Evolutionary conservation across 2,797 vertebrate genomes (phyloP).

Genomic region (Etheostoma nigrum): DNA sequence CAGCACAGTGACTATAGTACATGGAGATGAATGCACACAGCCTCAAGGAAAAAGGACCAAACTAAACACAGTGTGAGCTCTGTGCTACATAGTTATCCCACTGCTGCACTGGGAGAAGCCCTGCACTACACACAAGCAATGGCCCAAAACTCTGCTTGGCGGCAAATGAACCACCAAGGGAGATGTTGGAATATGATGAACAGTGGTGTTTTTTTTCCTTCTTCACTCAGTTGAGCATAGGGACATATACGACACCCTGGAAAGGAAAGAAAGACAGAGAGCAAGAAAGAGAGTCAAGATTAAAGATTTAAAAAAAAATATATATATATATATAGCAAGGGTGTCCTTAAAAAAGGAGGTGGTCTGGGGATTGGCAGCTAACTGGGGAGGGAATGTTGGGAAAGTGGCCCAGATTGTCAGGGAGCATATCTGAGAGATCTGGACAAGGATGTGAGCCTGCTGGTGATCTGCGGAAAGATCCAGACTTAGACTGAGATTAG

Average conservation of each 20-base stretch:
- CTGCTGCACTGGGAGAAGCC: constrained; percentile 38
- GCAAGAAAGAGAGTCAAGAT: constrained; percentile 31
- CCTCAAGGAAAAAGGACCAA: constrained; percentile 62
- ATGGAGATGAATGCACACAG: constrained; percentile 66
- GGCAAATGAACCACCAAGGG: constrained; percentile 68
- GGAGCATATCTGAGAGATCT: constrained; percentile 30
- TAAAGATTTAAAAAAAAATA: constrained; percentile 6
- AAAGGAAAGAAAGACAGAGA: constrained; percentile 18
- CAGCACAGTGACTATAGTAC: constrained; percentile 30
- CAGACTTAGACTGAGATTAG: constrained; percentile 12
- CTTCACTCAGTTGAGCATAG: constrained; percentile 48
- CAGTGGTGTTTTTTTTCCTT: constrained; percentile 9
- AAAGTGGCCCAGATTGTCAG: constrained; percentile 57
- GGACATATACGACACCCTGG: constrained; percentile 21
- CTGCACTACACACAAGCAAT: constrained; percentile 34
- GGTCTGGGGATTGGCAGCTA: constrained; percentile 47
- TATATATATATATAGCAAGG: constrained; percentile 9
- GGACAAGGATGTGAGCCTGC: constrained; percentile 37
- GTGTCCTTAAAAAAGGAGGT: constrained; percentile 41
- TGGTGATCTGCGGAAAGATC: constrained; percentile 30
- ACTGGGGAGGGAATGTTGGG: constrained; percentile 20
- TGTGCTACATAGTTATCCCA: constrained; percentile 37
- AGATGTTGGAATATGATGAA: constrained; percentile 64
- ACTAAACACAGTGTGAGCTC: constrained; percentile 41
- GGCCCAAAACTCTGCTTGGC: constrained; percentile 47